These are phyloP conservation scores for Tetrao urogallus DNA, from an alignment of 2,113 vertebrate species.

Conservation along the genomic window DNA sequence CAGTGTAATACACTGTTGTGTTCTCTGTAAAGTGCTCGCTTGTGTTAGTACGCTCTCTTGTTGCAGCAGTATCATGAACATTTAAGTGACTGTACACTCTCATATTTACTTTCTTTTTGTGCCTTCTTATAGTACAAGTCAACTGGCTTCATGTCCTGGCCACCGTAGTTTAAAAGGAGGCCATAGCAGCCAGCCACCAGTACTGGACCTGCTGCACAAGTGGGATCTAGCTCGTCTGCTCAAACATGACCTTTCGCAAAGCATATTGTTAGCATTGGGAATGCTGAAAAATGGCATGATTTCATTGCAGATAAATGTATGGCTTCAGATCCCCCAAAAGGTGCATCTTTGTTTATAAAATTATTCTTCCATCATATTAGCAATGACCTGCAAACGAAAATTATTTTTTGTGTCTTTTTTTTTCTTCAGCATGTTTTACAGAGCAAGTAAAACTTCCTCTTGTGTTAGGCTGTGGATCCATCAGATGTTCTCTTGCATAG, in stretches of 20 bases:
- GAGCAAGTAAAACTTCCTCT: background rate
- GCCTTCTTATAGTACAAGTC: constrained; percentile 32
- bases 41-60: background rate
- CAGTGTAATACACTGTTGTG: background rate
- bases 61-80: background rate
- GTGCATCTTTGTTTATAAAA: constrained; percentile 27
- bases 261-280: constrained; percentile 31
- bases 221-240: constrained; percentile 21
- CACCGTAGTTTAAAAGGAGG: constrained; percentile 13
- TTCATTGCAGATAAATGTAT: constrained; percentile 42
- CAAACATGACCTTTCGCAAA: constrained; percentile 27
- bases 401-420: background rate
- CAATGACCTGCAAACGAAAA: background rate
- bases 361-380: background rate
- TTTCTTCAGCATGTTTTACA: background rate
- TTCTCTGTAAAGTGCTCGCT: background rate
- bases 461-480: background rate
- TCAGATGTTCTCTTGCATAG: background rate
- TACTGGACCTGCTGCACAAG: constrained; percentile 53
- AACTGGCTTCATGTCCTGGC: constrained; percentile 35
- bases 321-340: constrained; percentile 37
- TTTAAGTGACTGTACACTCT: background rate
- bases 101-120: constrained; percentile 44
- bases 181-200: constrained; percentile 3
- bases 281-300: constrained; percentile 7